Base-by-base conservation (phyloP, 2,888 invertebrate genomes). In the Parasteatoda lunata region DNA sequence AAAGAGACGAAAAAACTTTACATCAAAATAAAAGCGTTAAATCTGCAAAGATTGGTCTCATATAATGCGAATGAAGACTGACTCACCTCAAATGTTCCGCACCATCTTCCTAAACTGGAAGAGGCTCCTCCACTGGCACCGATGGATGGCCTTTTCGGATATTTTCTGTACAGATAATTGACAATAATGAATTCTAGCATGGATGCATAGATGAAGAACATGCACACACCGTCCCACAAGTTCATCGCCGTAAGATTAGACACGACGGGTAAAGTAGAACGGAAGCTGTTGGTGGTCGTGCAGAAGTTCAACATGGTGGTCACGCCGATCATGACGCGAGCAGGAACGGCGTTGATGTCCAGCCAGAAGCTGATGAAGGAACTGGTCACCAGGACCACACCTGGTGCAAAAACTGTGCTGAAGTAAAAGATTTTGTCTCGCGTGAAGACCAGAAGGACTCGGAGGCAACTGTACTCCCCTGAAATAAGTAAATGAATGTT, bases 271-370 rank as follows among this genome's bases (percentile, higher is more conserved):
- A 97, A 93, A 78, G 97, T 97, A 91, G 91, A 91, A 45, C 92
- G 91, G 90, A 92, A 92, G 75, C 89, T 91, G 89, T 91, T 91
- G 90, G 92, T 91, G 84, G 97, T 97, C 91, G 97, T 97, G 95
- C 97, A 97, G 95, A 97, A 97, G 94, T 97, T 97, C 95, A 97
- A 95, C 97, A 97, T 97, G 93, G 97, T 97, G 91, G 97, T 97
- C 92, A 97, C 97, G 93, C 97, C 97, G 94, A 97, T 97, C 97
- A 97, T 97, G 92, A 97, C 97, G 93, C 97, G 95, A 92, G 97
- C 97, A 92, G 97, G 97, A 92, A 97, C 97, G 91, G 97, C 97
- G 93, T 97, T 97, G 97, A 97, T 97, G 94, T 97, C 97, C 93
- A 97, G 94, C 97, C 97, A 97, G 94, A 97, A 97, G 92, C 97